Base-by-base conservation (phyloP, 1,140 invertebrate genomes). In the Drosophila jambulina region DNA sequence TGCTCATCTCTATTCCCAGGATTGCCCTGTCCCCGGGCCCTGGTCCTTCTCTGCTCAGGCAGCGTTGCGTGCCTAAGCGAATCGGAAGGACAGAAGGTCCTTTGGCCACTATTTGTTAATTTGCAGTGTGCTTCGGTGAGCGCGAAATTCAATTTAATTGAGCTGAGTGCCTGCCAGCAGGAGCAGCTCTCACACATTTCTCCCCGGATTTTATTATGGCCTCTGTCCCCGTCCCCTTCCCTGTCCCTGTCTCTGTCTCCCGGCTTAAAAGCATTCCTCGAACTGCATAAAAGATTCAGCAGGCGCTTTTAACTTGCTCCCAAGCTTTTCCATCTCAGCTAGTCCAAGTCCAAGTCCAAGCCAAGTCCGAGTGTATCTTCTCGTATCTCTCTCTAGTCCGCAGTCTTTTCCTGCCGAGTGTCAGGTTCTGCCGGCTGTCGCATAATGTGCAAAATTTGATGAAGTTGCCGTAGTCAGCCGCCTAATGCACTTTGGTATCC, bases 131-230 rank as follows among this genome's bases (percentile, higher is more conserved):
- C 85, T 90, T 91, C 85, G 80, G 85, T 91, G 75, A 90, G 85
- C 85, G 85, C 85, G 86, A 90, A 90, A 90, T 90, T 90, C 85
- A 90, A 90, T 90, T 90, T 90, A 90, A 90, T 90, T 90, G 85
- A 91, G 85, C 85, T 88, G 85, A 90, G 85, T 90, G 85, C 86
- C 84, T 70, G 76, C 56, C 62, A 48, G 53, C 48, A 38, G 69
- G 54, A 48, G 27, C 46, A 71, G 81, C 85, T 90, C 81, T 90
- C 81, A 81, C 85, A 90, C 85, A 90, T 90, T 90, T 88, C 54
- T 88, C 67, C 62, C 81, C 80, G 80, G 81, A 88, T 85, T 88
- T 88, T 88, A 88, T 88, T 88, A 84, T 76, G 81, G 85, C 85
- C 75, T 85, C 32, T 17, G 53, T 21, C 21, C 3, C 51, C 3